These are phyloP conservation scores for Colletes latitarsis DNA, from an alignment of 1,140 invertebrate genomes.

Conservation along the genomic window DNA sequence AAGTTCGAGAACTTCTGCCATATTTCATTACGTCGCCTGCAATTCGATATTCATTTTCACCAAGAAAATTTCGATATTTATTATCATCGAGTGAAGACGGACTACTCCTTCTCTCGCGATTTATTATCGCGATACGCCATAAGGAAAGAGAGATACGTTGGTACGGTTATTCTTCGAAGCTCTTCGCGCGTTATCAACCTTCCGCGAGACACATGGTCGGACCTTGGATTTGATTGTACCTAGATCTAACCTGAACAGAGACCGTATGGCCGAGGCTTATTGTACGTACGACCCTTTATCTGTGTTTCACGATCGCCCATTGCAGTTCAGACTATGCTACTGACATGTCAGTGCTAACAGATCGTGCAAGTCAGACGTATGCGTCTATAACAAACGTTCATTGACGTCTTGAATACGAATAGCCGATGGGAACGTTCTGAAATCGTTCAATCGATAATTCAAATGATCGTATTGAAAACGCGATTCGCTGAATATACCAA, in stretches of 20 bases:
- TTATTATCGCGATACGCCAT: background rate
- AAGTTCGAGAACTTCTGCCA: background rate
- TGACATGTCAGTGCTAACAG: constrained; percentile 33
- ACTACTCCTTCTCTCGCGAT: background rate
- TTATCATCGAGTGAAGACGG: background rate
- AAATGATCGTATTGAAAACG: background rate
- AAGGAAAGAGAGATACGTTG: background rate
- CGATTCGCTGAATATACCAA: background rate
- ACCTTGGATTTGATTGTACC: background rate
- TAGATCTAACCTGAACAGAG: background rate
- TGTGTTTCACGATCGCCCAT: background rate
- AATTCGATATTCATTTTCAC: constrained; percentile 3
- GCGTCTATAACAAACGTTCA: constrained; percentile 8
- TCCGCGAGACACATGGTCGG: too few species aligned
- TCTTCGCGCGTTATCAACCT: background rate
- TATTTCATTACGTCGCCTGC: background rate
- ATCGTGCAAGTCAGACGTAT: constrained; percentile 26
- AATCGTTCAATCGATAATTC: constrained; percentile 16
- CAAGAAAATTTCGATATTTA: constrained; percentile 2
- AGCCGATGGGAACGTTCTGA: background rate
- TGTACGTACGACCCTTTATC: constrained; percentile 20
- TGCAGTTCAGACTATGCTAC: background rate
- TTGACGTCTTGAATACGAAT: constrained; percentile 10
- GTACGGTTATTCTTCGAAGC: background rate
- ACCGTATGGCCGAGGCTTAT: background rate